phyloP scores from a whole-genome alignment of 2,113 vertebrate species.

The Synchiropus splendidus region DNA sequence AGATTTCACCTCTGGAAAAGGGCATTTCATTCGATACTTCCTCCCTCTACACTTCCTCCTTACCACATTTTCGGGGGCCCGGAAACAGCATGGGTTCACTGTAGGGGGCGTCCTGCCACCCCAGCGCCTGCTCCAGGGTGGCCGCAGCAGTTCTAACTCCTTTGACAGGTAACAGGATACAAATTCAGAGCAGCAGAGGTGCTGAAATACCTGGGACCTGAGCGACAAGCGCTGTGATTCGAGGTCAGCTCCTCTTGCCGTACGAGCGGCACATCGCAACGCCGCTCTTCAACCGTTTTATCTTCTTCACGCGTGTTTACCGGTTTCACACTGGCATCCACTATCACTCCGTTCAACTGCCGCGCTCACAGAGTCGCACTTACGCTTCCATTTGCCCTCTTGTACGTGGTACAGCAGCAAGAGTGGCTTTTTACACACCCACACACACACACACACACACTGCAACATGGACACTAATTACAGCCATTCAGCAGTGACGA shows the following conservation, averaged over 20 bases:
- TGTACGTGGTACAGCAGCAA: constrained; percentile 34
- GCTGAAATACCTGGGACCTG: neutral
- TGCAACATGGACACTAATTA: constrained; percentile 39
- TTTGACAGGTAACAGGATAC: constrained; percentile 47
- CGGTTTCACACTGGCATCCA: constrained; percentile 14
- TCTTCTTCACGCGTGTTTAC: constrained; percentile 34
- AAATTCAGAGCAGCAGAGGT: constrained; percentile 13
- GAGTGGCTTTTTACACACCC: constrained; percentile 65
- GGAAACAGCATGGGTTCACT: constrained; percentile 31
- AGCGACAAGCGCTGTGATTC: neutral
- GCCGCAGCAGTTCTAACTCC: constrained; percentile 42
- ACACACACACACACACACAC: constrained; percentile 30
- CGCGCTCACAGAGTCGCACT: constrained; percentile 51
- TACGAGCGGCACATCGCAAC: neutral
- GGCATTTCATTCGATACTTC: constrained; percentile 68
- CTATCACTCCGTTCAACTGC: constrained; percentile 37
- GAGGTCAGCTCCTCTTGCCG: constrained; percentile 7
- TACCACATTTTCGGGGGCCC: constrained; percentile 59
- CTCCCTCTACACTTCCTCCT: constrained; percentile 63
- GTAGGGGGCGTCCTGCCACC: constrained; percentile 31
- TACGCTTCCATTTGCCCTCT: constrained; percentile 57
- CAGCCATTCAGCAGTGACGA: constrained; percentile 23
- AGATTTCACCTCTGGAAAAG: neutral
- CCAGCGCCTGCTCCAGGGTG: constrained; percentile 52
- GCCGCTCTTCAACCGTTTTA: constrained; percentile 9